These are phyloP conservation scores for Todiramphus saurophagus DNA, from an alignment of 2,113 vertebrate genomes.

Conservation along the genomic window DNA sequence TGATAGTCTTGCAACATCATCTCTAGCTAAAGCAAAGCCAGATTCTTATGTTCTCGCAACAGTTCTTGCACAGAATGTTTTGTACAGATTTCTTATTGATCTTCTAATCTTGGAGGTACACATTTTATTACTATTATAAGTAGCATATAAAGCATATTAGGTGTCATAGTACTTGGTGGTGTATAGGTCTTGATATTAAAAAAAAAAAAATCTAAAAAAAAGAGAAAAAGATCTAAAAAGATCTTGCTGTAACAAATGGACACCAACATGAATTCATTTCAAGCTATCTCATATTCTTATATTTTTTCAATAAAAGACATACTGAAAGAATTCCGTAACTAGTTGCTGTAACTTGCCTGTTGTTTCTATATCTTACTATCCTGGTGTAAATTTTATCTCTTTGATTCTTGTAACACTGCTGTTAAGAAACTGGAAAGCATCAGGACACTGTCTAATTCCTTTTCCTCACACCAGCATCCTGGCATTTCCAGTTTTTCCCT, in stretches of 20 bases:
- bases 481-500: neutral
- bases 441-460: neutral
- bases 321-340: neutral
- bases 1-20: neutral
- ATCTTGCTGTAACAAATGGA: neutral
- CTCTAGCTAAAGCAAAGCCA: neutral
- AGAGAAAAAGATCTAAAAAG: neutral
- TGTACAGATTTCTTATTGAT: neutral
- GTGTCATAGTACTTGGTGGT: neutral
- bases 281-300: neutral
- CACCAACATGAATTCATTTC: neutral
- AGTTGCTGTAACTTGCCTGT: neutral
- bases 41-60: neutral
- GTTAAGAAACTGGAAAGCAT: neutral
- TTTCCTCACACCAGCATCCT: neutral
- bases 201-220: neutral
- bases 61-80: neutral
- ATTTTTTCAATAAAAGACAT: neutral
- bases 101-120: neutral
- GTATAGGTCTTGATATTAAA: neutral
- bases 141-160: neutral
- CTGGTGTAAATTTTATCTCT: neutral
- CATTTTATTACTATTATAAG: neutral
- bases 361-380: neutral
- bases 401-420: neutral